These are phyloP conservation scores for Tachina lurida DNA, from an alignment of 2,888 invertebrate species.

Conservation along the genomic window DNA sequence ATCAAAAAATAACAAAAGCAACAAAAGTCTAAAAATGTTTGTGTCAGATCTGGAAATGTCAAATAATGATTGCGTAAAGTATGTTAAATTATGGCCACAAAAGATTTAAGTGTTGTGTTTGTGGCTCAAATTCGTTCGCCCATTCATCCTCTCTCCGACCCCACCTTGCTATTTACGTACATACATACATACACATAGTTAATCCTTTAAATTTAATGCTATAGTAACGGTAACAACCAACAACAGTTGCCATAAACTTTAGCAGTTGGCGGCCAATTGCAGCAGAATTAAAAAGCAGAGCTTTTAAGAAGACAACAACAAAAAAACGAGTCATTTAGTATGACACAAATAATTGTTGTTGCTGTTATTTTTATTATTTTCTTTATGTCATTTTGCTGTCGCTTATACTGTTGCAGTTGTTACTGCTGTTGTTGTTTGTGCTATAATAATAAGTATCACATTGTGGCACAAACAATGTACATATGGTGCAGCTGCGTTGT, in stretches of 20 bases:
- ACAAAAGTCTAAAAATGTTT: constrained; percentile 10
- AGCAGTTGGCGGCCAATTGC: background rate
- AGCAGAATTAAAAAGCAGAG: constrained; percentile 1
- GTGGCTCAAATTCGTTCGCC: background rate
- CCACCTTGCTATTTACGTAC: background rate
- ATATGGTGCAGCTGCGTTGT: constrained; percentile 55
- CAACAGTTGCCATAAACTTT: background rate
- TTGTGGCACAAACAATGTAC: constrained; percentile 43
- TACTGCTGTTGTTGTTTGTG: background rate
- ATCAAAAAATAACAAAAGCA: background rate
- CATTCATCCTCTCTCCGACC: background rate
- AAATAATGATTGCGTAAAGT: constrained; percentile 67
- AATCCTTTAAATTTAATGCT: constrained; percentile 43
- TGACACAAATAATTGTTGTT: constrained; percentile 48
- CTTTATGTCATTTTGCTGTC: constrained; percentile 6
- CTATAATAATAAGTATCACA: constrained; percentile 10
- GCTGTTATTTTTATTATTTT: constrained; percentile 32
- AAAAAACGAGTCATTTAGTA: constrained; percentile 39
- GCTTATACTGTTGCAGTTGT: background rate
- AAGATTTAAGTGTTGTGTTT: constrained; percentile 57
- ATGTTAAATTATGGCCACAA: constrained; percentile 69
- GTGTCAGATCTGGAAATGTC: constrained; percentile 65
- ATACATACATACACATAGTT: background rate
- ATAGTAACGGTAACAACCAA: constrained; percentile 17
- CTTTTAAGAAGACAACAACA: background rate